A percentile compares a stretch with the other conserved stretches of the same genome.
Evolutionary conservation across 1,140 invertebrate genomes (phyloP).

Genomic region (Pemphigus obesinymphae): DNA sequence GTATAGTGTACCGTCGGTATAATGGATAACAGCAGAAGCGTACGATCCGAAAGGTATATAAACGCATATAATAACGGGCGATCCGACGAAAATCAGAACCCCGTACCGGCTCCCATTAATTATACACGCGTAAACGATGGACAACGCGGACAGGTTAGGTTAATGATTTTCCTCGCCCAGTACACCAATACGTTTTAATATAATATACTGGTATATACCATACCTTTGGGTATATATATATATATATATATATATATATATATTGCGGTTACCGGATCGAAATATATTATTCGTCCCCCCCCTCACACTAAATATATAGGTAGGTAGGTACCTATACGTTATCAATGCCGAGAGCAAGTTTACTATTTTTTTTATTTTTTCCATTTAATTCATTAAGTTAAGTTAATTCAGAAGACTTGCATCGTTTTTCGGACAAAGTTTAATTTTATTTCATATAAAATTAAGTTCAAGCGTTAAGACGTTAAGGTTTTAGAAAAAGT

Average conservation of each 20-base stretch:
- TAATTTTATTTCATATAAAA: too few species aligned
- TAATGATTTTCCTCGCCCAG: slow-evolving; percentile 16
- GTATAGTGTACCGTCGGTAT: not conserved
- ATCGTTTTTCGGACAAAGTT: too few species aligned
- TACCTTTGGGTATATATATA: not conserved
- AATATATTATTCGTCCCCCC: not conserved
- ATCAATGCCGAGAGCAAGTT: too few species aligned
- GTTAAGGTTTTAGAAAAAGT: too few species aligned
- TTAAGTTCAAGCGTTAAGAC: too few species aligned
- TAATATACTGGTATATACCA: not conserved
- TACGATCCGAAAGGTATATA: not conserved
- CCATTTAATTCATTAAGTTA: too few species aligned
- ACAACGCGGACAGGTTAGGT: not conserved
- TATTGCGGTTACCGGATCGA: not conserved
- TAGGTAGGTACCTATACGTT: too few species aligned
- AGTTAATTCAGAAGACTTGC: too few species aligned
- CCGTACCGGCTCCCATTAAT: slow-evolving; percentile 2
- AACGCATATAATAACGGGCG: not conserved
- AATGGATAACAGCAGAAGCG: not conserved
- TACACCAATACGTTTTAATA: not conserved
- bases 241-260: not conserved
- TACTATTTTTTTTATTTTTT: too few species aligned
- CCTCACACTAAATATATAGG: too few species aligned
- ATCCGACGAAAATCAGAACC: slow-evolving; percentile 13
- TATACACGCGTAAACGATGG: slow-evolving; percentile 12